phyloP scores from a whole-genome alignment of 1,140 invertebrate species.

The Chrysomallon squamiferum region DNA sequence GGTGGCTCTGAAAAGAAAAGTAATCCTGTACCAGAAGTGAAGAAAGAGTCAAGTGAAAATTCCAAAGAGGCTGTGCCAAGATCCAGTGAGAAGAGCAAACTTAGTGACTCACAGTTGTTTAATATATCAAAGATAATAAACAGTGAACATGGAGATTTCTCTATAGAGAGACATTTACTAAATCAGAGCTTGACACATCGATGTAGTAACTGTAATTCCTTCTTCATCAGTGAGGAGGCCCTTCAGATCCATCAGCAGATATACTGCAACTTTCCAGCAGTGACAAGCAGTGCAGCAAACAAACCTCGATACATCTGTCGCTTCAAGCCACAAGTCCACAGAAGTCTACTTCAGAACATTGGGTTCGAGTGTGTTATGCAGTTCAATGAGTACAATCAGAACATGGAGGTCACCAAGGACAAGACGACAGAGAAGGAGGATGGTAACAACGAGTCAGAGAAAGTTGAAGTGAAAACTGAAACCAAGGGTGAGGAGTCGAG shows the following conservation, averaged over 20 bases:
- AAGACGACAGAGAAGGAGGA: conserved; percentile 36
- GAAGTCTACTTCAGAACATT: conserved; percentile 89
- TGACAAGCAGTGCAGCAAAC: neutral
- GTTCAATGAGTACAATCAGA: conserved; percentile 89
- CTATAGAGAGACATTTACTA: too few relatives aligned
- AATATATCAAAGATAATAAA: too few relatives aligned
- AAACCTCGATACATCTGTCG: conserved; percentile 62
- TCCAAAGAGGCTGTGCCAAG: too few relatives aligned
- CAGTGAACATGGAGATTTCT: too few relatives aligned
- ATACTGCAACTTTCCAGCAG: conserved; percentile 7
- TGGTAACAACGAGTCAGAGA: conserved; percentile 20
- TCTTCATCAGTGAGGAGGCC: conserved; percentile 81
- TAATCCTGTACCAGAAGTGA: too few relatives aligned
- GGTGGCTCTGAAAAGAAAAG: too few relatives aligned
- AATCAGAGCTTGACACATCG: too few relatives aligned
- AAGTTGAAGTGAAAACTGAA: conserved; percentile 27
- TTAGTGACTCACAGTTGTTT: too few relatives aligned
- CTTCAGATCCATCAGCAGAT: conserved; percentile 80
- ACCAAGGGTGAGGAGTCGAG: conserved; percentile 10
- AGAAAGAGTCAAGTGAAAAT: too few relatives aligned
- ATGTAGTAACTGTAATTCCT: conserved; percentile 64
- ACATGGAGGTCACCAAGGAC: conserved; percentile 62
- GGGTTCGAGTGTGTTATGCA: conserved; percentile 97
- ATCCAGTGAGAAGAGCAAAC: too few relatives aligned
- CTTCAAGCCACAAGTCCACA: conserved; percentile 78